phyloP scores from a whole-genome alignment of 2,888 invertebrate species.

The Tetrapedia diversipes region DNA sequence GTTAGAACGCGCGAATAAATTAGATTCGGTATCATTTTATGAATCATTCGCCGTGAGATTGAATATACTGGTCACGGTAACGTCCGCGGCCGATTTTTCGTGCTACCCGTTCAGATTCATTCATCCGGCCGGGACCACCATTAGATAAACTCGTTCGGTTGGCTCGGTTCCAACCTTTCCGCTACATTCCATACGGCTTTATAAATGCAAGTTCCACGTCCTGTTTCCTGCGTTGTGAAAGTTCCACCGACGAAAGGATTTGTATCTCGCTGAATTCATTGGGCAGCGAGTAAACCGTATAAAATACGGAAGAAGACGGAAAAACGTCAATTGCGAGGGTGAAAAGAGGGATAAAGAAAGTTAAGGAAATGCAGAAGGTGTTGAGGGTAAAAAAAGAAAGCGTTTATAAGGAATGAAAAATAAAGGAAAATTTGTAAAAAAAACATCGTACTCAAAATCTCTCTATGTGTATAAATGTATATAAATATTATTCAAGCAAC shows the following conservation, averaged over 20 bases:
- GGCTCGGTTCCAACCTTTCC: background rate
- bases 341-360: too few relatives aligned
- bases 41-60: constrained; percentile 44
- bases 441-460: too few relatives aligned
- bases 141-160: constrained; percentile 1
- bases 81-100: constrained; percentile 3
- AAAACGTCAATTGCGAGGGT: too few relatives aligned
- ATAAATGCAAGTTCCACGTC: background rate
- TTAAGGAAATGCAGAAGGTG: too few relatives aligned
- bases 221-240: constrained; percentile 15
- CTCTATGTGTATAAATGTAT: too few relatives aligned
- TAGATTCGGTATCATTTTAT: constrained; percentile 42
- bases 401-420: too few relatives aligned
- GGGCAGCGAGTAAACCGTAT: too few relatives aligned
- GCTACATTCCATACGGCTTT: constrained; percentile 4
- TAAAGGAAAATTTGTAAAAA: too few relatives aligned
- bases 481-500: too few relatives aligned
- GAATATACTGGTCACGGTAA: constrained; percentile 5
- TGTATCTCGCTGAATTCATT: background rate
- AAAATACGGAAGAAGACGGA: too few relatives aligned
- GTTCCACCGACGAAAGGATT: background rate
- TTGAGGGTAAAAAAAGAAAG: too few relatives aligned
- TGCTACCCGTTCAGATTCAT: constrained; percentile 14
- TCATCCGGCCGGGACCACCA: constrained; percentile 8
- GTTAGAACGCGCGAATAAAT: constrained; percentile 52